A percentile compares a stretch with the other conserved stretches of the same genome.
Evolutionary conservation across 2,113 vertebrate genomes (phyloP).

Genomic region (Micronycteris hirsuta): DNA sequence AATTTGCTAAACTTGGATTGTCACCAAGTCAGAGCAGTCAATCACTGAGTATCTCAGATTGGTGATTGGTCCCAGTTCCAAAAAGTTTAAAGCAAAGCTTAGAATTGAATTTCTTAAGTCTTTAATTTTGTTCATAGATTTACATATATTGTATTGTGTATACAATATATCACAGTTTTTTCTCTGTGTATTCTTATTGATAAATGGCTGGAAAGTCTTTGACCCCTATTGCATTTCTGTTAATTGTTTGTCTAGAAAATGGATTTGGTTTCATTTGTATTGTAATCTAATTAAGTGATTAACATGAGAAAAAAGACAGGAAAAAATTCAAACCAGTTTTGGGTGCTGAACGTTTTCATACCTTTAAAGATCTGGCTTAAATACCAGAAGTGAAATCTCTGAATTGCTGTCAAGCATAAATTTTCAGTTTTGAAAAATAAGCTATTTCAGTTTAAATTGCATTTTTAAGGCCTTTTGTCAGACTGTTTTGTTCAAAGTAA

Average conservation of each 20-base stretch:
- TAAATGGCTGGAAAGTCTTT: slow-evolving; percentile 83
- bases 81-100: slow-evolving; percentile 64
- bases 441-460: slow-evolving; percentile 51
- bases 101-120: slow-evolving; percentile 67
- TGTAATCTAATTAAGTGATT: slow-evolving; percentile 70
- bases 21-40: slow-evolving; percentile 62
- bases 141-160: slow-evolving; percentile 81
- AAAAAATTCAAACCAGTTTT: slow-evolving; percentile 65
- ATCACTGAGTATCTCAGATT: slow-evolving; percentile 72
- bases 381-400: slow-evolving; percentile 60
- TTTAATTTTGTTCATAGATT: slow-evolving; percentile 52
- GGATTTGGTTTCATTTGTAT: slow-evolving; percentile 85
- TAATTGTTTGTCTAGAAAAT: slow-evolving; percentile 83
- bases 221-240: slow-evolving; percentile 82
- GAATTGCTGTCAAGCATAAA: slow-evolving; percentile 68
- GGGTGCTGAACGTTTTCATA: slow-evolving; percentile 51
- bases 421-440: slow-evolving; percentile 55
- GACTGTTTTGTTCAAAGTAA: slow-evolving; percentile 63
- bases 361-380: slow-evolving; percentile 69
- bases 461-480: slow-evolving; percentile 65
- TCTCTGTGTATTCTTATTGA: slow-evolving; percentile 75
- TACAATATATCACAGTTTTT: slow-evolving; percentile 79
- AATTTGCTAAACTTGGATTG: slow-evolving; percentile 74
- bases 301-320: slow-evolving; percentile 51
- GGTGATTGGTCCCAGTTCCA: slow-evolving; percentile 68